phyloP scores from a whole-genome alignment of 1,140 invertebrate genomes.

The Heliconius congener region DNA sequence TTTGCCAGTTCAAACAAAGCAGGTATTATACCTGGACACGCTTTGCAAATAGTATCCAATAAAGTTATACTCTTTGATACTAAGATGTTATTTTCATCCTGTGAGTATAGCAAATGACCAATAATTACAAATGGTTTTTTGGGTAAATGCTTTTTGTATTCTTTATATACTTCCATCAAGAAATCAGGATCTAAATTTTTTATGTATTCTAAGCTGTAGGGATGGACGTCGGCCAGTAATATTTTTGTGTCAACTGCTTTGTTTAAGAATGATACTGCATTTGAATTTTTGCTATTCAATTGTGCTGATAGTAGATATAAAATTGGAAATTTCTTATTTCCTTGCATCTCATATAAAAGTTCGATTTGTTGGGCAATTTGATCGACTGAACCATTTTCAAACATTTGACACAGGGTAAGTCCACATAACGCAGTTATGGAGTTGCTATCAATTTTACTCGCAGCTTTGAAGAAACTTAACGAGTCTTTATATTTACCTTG shows the following conservation, averaged over 20 bases:
- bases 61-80: constrained; percentile 83
- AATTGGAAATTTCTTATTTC: constrained; percentile 82
- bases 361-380: constrained; percentile 93
- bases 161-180: constrained; percentile 88
- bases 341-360: constrained; percentile 91
- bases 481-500: constrained; percentile 90
- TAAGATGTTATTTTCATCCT: constrained; percentile 71
- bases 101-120: constrained; percentile 69
- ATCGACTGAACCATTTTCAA: constrained; percentile 82
- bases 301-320: constrained; percentile 87
- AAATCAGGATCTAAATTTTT: constrained; percentile 92
- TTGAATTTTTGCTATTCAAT: constrained; percentile 83
- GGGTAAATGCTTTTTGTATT: constrained; percentile 89
- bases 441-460: constrained; percentile 91
- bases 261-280: constrained; percentile 85
- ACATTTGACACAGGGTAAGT: constrained; percentile 90
- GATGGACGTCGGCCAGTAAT: constrained; percentile 82
- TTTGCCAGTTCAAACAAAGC: constrained; percentile 90
- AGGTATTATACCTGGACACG: constrained; percentile 90
- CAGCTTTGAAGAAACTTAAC: constrained; percentile 88
- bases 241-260: constrained; percentile 88
- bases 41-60: constrained; percentile 87
- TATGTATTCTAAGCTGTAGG: constrained; percentile 90
- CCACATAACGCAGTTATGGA: constrained; percentile 90
- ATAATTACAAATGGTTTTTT: constrained; percentile 81